phyloP scores from a whole-genome alignment of 2,797 vertebrate genomes.

The Tokudaia muenninki region DNA sequence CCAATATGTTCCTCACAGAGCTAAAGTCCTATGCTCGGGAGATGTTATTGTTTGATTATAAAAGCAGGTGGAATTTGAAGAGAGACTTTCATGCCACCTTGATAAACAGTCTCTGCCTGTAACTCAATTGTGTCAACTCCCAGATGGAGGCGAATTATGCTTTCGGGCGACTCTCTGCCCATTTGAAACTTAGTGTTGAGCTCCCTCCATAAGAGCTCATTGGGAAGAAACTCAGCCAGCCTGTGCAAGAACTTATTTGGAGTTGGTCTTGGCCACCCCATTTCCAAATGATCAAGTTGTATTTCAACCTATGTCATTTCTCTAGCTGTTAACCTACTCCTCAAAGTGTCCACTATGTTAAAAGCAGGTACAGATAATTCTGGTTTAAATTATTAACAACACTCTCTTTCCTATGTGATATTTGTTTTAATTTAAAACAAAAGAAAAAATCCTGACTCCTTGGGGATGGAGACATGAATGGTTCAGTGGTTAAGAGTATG shows the following conservation, averaged over 20 bases:
- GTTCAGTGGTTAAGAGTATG: neutral
- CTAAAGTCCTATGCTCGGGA: constrained; percentile 72
- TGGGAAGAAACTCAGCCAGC: constrained; percentile 17
- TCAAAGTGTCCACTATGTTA: neutral
- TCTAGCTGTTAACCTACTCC: neutral
- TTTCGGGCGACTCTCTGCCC: constrained; percentile 62
- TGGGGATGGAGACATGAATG: neutral
- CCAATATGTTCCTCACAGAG: constrained; percentile 75
- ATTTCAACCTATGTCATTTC: neutral
- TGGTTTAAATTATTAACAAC: neutral
- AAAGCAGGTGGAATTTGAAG: constrained; percentile 77
- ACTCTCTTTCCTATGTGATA: neutral
- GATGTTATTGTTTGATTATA: constrained; percentile 82
- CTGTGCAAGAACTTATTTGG: neutral
- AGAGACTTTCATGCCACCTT: constrained; percentile 68
- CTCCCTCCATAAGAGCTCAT: constrained; percentile 1
- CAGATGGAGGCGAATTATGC: constrained; percentile 37
- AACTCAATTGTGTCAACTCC: constrained; percentile 73
- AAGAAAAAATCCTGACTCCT: neutral
- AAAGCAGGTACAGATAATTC: constrained; percentile 16
- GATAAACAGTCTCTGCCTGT: constrained; percentile 75
- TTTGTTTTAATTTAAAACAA: neutral
- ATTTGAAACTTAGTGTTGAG: constrained; percentile 49
- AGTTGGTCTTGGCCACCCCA: rapidly evolving
- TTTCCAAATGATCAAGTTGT: neutral